Conservation (phyloP, 2,113 vertebrate genomes). For the Tamias sibiricus region DNA sequence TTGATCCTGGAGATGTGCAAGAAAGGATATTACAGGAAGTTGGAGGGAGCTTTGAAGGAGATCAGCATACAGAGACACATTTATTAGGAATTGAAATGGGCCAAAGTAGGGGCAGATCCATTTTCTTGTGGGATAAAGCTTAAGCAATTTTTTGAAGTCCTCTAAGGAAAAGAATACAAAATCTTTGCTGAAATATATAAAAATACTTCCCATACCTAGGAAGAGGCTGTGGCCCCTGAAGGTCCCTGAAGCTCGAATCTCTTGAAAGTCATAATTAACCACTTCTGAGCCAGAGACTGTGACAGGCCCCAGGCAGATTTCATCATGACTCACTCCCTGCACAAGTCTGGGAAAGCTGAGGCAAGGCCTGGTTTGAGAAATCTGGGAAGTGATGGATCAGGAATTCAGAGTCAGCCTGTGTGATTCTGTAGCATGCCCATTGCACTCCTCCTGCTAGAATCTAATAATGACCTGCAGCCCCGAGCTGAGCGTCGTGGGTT, state of each 20-base stretch:
- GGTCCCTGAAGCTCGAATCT: neutral
- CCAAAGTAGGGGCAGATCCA: neutral
- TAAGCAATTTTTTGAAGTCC: neutral
- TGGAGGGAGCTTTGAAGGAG: neutral
- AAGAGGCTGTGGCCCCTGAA: neutral
- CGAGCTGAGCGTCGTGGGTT: neutral
- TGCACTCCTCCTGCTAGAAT: fast-evolving
- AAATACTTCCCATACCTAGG: neutral
- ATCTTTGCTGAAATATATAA: neutral
- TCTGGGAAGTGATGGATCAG: neutral
- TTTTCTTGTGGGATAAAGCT: neutral
- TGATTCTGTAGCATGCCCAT: neutral
- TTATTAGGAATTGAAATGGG: neutral
- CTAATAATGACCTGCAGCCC: neutral
- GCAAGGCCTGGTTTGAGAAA: neutral
- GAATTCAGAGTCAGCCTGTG: neutral
- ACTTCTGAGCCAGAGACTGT: neutral
- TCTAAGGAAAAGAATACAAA: neutral
- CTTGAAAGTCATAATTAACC: neutral
- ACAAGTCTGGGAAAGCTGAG: neutral
- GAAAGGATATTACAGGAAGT: neutral
- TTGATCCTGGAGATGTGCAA: neutral
- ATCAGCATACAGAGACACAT: neutral
- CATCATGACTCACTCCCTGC: neutral
- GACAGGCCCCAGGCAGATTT: neutral